Conservation (phyloP, 2,888 invertebrate species). For the Holacanthella duospinosa region DNA sequence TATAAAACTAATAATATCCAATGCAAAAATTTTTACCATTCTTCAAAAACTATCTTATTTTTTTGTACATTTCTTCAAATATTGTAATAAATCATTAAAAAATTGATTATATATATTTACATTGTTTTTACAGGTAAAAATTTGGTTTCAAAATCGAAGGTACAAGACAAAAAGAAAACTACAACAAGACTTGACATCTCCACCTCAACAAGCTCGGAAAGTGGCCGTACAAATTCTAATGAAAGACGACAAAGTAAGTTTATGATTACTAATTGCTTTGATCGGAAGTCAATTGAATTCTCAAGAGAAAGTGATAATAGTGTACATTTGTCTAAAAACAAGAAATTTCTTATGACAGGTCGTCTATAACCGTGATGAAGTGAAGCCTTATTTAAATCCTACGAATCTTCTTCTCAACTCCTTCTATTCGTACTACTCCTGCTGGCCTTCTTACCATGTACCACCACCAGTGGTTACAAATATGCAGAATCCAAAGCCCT, state of each 20-base stretch:
- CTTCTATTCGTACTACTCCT: conserved; percentile 35
- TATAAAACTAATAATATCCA: no score
- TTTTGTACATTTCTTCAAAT: no score
- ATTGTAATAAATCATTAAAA: neutral
- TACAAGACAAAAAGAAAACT: conserved; percentile 93
- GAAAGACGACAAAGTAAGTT: conserved; percentile 59
- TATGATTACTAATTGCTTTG: neutral
- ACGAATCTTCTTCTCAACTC: conserved; percentile 34
- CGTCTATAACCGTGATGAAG: conserved; percentile 37
- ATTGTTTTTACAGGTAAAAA: conserved; percentile 49
- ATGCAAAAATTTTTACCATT: no score
- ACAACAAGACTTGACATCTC: conserved; percentile 46
- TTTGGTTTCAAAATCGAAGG: conserved; percentile 77
- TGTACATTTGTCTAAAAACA: no score
- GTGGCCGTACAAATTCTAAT: conserved; percentile 88
- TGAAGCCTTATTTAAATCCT: conserved; percentile 36
- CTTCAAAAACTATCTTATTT: no score
- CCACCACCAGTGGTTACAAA: conserved; percentile 25
- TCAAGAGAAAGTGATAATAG: neutral
- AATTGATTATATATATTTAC: no score
- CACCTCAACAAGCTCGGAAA: conserved; percentile 59
- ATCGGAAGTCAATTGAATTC: neutral
- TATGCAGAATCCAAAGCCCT: conserved; percentile 14
- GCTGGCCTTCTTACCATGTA: conserved; percentile 33
- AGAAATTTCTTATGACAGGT: conserved; percentile 23